phyloP scores from a whole-genome alignment of 2,113 vertebrate species.

The Hemicordylus capensis region DNA sequence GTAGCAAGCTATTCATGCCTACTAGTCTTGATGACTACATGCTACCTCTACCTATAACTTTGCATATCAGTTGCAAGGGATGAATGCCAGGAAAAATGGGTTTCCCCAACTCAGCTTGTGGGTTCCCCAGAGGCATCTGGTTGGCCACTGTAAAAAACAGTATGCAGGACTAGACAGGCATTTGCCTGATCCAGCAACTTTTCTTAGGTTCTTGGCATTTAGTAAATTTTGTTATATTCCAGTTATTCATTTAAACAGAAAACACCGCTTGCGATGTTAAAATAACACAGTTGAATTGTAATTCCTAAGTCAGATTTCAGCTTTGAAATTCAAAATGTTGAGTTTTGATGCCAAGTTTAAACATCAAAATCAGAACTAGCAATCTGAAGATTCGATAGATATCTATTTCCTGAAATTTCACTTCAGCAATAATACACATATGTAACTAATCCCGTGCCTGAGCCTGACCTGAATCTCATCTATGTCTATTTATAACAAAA shows the following conservation, averaged over 20 bases:
- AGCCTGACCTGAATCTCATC: slow-evolving; percentile 34
- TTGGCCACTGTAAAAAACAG: too few species aligned
- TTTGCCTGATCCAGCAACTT: too few species aligned
- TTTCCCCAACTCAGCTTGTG: too few species aligned
- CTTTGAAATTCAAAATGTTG: neutral
- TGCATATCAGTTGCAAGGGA: too few species aligned
- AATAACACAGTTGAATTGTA: neutral
- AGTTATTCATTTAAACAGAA: neutral
- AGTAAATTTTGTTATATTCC: neutral
- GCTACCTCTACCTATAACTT: too few species aligned
- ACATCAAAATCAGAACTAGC: neutral
- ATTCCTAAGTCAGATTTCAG: neutral
- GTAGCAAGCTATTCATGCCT: too few species aligned
- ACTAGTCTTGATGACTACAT: too few species aligned
- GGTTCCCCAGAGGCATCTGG: too few species aligned
- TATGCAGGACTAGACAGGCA: too few species aligned
- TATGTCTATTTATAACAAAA: slow-evolving; percentile 52
- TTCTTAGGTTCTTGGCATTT: too few species aligned
- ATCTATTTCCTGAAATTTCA: neutral
- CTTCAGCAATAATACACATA: slow-evolving; percentile 38
- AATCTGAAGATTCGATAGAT: neutral
- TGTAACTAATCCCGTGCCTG: neutral
- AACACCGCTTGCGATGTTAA: neutral
- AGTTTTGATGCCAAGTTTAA: neutral
- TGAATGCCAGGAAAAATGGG: too few species aligned